phyloP scores from a whole-genome alignment of 64 coral and sea anemone species.

The Porites australiensis region DNA sequence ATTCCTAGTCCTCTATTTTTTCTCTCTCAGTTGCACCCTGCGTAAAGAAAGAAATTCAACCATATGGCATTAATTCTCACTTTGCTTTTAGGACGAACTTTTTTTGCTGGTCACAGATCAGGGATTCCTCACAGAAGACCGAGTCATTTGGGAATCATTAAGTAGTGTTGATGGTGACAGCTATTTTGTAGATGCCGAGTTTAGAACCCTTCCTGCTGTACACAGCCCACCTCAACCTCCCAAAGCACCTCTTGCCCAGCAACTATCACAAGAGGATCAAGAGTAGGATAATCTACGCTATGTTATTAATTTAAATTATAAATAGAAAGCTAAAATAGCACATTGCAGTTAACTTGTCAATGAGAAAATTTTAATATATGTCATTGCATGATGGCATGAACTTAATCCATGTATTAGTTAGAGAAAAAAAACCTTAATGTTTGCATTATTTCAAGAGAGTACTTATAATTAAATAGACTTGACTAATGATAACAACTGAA shows the following conservation, averaged over 20 bases:
- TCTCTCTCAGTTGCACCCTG: background rate
- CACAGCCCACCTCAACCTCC: conserved; percentile 4
- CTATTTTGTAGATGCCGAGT: conserved; percentile 89
- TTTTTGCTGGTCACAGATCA: conserved; percentile 97
- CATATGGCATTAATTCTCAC: background rate
- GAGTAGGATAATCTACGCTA: conserved; percentile 59
- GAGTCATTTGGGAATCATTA: conserved; percentile 95
- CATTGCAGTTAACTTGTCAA: too few species aligned
- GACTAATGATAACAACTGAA: too few species aligned
- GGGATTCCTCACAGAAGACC: conserved; percentile 95
- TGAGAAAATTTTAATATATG: too few species aligned
- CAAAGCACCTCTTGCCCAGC: background rate
- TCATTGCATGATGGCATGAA: too few species aligned
- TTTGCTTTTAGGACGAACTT: conserved; percentile 75
- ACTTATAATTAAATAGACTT: too few species aligned
- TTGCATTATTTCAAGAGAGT: too few species aligned
- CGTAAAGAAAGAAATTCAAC: background rate
- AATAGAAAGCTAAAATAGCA: too few species aligned
- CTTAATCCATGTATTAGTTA: too few species aligned
- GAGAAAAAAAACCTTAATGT: too few species aligned
- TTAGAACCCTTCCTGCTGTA: conserved; percentile 69
- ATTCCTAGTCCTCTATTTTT: too few species aligned
- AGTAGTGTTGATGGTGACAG: conserved; percentile 96
- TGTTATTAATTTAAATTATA: too few species aligned
- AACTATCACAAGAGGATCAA: conserved; percentile 87